Base-by-base conservation (phyloP, 1,140 invertebrate species). In the Heliconius eleuchia region DNA sequence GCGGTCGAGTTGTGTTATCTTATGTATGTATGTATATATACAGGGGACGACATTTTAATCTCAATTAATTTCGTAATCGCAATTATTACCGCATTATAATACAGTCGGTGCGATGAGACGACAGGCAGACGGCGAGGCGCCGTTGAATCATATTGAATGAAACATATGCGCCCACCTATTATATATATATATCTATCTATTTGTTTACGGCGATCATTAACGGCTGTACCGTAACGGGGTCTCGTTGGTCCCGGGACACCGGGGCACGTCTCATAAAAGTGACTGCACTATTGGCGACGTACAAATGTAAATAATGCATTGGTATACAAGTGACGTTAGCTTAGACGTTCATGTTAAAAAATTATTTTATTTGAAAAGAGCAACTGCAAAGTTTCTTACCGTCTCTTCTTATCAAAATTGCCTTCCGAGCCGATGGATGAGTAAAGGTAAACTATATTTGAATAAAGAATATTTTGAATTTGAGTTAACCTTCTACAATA, bases 111-210 rank as follows among this genome's bases (percentile, higher is more conserved):
- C 87, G 87, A 92, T 91, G 87, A 91, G 91, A 91, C 91, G 79
- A 74, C 73, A 71, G 85, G 87, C 88, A 94, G 91, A 93, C 92
- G 77, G 89, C 87, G 84, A 84, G 92, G 89, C 92, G 91, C 88
- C 92, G 85, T 85, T 93, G 92, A 93, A 89, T 94, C 90, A 92
- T 89, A 89, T 72, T 39, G 55, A 89, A 93, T 90, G 89, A 91
- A 86, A 84, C 86, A 88, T 85, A 89, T 86, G 82, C 88, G 83
- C 88, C 88, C 89, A 91, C 89, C 88, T 91, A 91, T 72, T 60
- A 42, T 39, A 72, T 46, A 13, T 16, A 16, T 4, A 42, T 34
- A 34, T 34, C 0, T 76, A 85, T 86, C 84, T 90, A 89, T 92
- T 91, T 91, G 87, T 91, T 91, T 90, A 91, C 85, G 81, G 84